Evolutionary conservation across 1,140 invertebrate species (phyloP).

Genomic region (Bilobella aurantiaca): DNA sequence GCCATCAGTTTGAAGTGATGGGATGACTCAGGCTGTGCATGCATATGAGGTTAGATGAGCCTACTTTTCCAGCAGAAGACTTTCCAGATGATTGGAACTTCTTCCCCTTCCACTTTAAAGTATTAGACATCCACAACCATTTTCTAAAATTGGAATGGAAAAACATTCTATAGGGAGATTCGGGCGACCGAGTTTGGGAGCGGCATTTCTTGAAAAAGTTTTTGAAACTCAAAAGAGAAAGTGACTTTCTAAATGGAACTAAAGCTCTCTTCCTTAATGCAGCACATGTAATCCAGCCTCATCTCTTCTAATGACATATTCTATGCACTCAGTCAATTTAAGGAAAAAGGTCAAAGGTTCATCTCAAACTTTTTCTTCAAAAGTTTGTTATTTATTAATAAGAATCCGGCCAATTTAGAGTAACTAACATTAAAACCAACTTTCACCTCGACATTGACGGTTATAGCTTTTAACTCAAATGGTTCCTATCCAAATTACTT

Average conservation of each 20-base stretch:
- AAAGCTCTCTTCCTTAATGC: slow-evolving; percentile 1
- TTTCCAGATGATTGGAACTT: neutral
- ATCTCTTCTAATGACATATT: neutral
- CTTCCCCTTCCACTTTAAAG: neutral
- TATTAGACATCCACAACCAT: neutral
- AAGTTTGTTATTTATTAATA: no score
- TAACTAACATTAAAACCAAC: neutral
- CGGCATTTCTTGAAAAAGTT: neutral
- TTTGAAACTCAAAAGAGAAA: neutral
- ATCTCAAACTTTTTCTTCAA: no score
- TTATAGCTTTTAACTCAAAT: neutral
- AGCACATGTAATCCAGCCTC: neutral
- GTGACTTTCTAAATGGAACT: neutral
- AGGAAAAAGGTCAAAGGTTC: no score
- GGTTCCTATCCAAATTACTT: no score
- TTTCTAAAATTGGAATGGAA: slow-evolving; percentile 3
- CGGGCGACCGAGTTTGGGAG: neutral
- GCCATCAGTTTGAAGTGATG: no score
- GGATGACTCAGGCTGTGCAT: neutral
- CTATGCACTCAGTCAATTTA: neutral
- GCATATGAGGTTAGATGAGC: neutral
- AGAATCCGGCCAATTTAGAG: no score
- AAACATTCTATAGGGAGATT: neutral
- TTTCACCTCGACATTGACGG: neutral
- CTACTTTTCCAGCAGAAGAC: neutral